Evolutionary conservation across 2,797 vertebrate species (phyloP).

Genomic region (Rhinichthys osculus): DNA sequence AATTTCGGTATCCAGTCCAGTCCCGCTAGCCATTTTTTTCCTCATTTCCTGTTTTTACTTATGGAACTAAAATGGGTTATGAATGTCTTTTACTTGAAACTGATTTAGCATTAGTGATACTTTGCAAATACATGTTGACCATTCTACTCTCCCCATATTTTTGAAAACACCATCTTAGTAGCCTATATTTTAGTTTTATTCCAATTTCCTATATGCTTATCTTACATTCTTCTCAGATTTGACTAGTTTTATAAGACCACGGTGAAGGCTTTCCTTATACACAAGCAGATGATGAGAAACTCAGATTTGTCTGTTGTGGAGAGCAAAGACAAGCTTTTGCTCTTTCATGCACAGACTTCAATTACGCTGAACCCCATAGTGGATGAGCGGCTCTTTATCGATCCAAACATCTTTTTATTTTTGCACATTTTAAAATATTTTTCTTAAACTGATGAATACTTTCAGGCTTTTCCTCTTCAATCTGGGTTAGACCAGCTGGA

Average conservation of each 20-base stretch:
- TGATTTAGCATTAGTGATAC: background rate
- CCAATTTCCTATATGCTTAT: background rate
- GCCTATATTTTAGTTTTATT: background rate
- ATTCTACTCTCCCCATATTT: background rate
- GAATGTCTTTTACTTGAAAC: background rate
- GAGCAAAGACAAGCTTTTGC: slow-evolving; percentile 22
- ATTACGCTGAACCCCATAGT: background rate
- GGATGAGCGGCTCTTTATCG: slow-evolving; percentile 17
- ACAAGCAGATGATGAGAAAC: slow-evolving; percentile 57
- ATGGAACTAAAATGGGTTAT: background rate
- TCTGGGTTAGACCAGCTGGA: slow-evolving; percentile 57
- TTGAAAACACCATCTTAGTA: background rate
- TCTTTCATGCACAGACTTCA: slow-evolving; percentile 16
- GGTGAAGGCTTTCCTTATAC: background rate
- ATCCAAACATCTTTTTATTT: slow-evolving; percentile 31
- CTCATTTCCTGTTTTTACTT: background rate
- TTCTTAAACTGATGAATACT: slow-evolving; percentile 29
- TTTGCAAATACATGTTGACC: background rate
- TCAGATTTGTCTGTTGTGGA: slow-evolving; percentile 39
- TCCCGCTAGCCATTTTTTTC: background rate
- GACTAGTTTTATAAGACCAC: background rate
- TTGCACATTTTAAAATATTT: background rate
- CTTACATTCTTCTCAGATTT: slow-evolving; percentile 1
- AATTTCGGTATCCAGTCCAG: background rate
- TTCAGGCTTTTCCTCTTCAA: slow-evolving; percentile 50